Evolutionary conservation across 2,113 vertebrate genomes (phyloP).

Genomic region (Chionodraco myersi): DNA sequence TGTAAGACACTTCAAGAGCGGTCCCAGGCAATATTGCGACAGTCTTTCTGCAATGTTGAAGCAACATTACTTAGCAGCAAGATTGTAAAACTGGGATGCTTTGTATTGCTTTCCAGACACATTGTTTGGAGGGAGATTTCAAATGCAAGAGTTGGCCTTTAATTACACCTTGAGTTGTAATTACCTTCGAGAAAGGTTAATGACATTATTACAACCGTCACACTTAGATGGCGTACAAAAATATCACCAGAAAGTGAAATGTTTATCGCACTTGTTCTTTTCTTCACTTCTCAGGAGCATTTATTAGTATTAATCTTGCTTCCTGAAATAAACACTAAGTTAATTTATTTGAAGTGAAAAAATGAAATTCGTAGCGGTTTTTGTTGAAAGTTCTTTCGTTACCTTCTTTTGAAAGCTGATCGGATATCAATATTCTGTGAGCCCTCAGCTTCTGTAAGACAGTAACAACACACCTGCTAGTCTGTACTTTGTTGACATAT

Average conservation of each 20-base stretch:
- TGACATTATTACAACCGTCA: constrained; percentile 72
- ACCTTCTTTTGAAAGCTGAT: constrained; percentile 99
- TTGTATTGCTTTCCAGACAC: constrained; percentile 80
- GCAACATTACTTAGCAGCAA: constrained; percentile 44
- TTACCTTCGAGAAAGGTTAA: constrained; percentile 73
- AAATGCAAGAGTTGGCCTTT: constrained; percentile 80
- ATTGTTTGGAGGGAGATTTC: constrained; percentile 76
- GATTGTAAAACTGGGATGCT: constrained; percentile 67
- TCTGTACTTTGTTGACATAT: background rate
- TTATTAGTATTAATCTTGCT: constrained; percentile 26
- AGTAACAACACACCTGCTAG: constrained; percentile 39
- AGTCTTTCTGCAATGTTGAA: constrained; percentile 46
- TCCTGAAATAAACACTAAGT: background rate
- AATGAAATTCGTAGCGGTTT: background rate
- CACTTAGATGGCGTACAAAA: constrained; percentile 47
- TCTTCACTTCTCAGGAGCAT: constrained; percentile 22
- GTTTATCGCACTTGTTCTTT: constrained; percentile 25
- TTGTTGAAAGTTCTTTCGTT: constrained; percentile 73
- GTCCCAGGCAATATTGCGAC: constrained; percentile 61
- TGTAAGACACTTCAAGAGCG: constrained; percentile 64
- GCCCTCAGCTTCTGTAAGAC: constrained; percentile 87
- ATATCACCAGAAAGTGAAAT: constrained; percentile 46
- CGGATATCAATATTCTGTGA: constrained; percentile 94
- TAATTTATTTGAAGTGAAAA: constrained; percentile 23
- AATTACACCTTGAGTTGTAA: constrained; percentile 69